A percentile compares a stretch with the other conserved stretches of the same genome.
Conservation (phyloP, 2,113 vertebrate genomes). For the Epinephelus fuscoguttatus region DNA sequence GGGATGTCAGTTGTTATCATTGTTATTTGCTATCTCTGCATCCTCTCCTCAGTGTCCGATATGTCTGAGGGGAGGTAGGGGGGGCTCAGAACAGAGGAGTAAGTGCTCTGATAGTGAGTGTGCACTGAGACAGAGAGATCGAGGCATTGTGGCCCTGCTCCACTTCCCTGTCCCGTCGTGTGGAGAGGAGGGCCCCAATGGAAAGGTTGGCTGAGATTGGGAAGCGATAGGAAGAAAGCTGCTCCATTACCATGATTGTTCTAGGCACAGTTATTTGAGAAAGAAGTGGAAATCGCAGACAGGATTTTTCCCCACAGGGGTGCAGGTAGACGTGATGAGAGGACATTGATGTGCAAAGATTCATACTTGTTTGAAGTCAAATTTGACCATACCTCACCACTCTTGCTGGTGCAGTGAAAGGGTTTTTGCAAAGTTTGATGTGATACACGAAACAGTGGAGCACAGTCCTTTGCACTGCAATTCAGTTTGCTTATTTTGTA, state of each 20-base stretch:
- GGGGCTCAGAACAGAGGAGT: not conserved
- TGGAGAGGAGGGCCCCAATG: not conserved
- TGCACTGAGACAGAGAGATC: not conserved
- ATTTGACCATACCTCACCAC: not conserved
- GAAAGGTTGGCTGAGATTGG: not conserved
- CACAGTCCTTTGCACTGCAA: not conserved
- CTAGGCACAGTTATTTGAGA: conserved; percentile 1
- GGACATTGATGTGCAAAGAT: not conserved
- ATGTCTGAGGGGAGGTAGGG: not conserved
- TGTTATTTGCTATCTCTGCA: not conserved
- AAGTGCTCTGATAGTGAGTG: not conserved
- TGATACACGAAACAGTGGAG: not conserved
- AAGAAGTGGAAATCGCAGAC: conserved; percentile 19
- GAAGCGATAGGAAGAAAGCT: not conserved
- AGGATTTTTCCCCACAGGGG: not conserved
- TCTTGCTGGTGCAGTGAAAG: not conserved
- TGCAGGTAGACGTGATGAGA: not conserved
- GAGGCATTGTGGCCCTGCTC: not conserved
- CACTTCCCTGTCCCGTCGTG: conserved; percentile 5
- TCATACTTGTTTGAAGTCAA: not conserved
- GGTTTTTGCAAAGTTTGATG: not conserved
- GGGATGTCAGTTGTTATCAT: conserved; percentile 2
- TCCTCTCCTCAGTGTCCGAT: not conserved
- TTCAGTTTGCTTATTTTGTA: not conserved
- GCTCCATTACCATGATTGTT: conserved; percentile 28